phyloP scores from a whole-genome alignment of 2,113 vertebrate species.

The Mormoops blainvillei region DNA sequence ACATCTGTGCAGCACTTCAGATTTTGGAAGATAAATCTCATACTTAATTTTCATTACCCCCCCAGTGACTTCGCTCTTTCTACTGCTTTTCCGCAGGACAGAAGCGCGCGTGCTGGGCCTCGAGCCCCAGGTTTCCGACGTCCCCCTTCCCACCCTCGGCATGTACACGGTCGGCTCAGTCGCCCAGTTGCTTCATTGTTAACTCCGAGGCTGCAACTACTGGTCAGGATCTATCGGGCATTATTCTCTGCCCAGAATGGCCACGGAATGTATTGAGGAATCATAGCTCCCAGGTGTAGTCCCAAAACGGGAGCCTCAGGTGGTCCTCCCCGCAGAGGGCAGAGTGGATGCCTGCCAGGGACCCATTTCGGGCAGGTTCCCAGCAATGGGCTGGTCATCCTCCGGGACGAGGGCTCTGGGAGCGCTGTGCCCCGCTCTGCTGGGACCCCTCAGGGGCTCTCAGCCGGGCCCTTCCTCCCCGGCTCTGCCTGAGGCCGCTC shows the following conservation, averaged over 20 bases:
- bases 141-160: too few species aligned
- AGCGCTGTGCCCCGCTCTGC: background rate
- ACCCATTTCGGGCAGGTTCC: fast-evolving
- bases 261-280: background rate
- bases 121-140: fast-evolving
- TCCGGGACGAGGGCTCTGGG: background rate
- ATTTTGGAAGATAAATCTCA: background rate
- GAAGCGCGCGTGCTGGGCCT: fast-evolving
- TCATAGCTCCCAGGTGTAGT: background rate
- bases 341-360: background rate
- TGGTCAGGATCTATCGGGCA: too few species aligned
- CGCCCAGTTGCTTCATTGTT: background rate
- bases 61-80: background rate
- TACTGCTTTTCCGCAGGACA: background rate
- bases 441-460: background rate
- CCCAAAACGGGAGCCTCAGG: background rate
- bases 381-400: too few species aligned
- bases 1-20: background rate
- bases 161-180: background rate
- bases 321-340: background rate
- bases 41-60: background rate
- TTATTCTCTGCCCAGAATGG: background rate
- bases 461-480: background rate
- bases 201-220: background rate
- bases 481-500: background rate